Evolutionary conservation across 2,888 invertebrate genomes (phyloP), one percentile per base, ranked within the genome.

Genomic region (Periphyllus acericola): DNA sequence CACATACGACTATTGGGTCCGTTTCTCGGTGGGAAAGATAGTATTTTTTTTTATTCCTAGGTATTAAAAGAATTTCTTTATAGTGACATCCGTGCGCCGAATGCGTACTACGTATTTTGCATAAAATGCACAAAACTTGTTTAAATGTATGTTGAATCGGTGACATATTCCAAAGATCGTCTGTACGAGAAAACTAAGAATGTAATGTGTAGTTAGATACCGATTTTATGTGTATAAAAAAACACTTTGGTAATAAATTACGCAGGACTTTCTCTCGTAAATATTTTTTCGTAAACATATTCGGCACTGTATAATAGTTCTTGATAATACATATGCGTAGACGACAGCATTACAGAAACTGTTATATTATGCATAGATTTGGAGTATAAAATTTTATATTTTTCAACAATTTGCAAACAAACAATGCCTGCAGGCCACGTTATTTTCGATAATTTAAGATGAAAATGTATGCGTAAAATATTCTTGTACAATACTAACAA

Each of bases 61-160:
- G 19, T 21, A 55, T 32, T 21, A 9, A 55, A 72, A 74, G 11
- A 36, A 74, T 74, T 72, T 74, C 83, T 83, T 74, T 60, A 74
- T 34, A 32, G 34, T 52, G 46, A 29, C 29, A 68, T 46, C 46
- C 46, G 21, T 36, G 66, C 72, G 36, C 14, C 52, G 34, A 83
- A 19, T 72, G 52, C 6, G 68, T n/a, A n/a, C 25, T 36, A 19
- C 34, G n/a, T 55, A 60, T 83, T 83, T 83, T 72, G 52, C 34
- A 83, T 55, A 55, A 83, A 79, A 79, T 25, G 55, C 34, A 83
- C 72, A 83, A 72, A 83, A 83, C 82, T 52, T 3, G 72, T 72
- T 83, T 72, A n/a, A 55, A 36, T 34, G 46, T 71, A 46, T 32
- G 52, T 32, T 52, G 32, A 82, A 46, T 40, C n/a, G 40, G 46